These are phyloP conservation scores for Myotis vivesi DNA, from an alignment of 2,797 vertebrate species.

Conservation along the genomic window DNA sequence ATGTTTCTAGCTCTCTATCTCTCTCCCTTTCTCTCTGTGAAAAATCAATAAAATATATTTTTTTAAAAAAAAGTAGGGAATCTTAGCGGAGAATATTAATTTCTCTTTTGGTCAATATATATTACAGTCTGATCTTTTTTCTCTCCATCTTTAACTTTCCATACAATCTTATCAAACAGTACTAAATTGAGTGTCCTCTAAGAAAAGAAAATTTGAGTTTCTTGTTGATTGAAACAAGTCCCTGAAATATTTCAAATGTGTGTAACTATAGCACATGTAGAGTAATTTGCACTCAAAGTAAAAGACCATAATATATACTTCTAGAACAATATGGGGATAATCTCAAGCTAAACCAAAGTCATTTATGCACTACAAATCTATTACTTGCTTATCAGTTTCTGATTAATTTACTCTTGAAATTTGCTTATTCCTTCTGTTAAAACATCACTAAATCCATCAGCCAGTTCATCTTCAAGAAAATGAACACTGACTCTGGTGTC, in stretches of 20 bases:
- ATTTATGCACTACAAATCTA: constrained; percentile 69
- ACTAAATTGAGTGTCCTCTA: constrained; percentile 37
- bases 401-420: constrained; percentile 78
- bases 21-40: too few relatives aligned
- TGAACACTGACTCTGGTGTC: constrained; percentile 47
- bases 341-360: constrained; percentile 58
- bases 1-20: too few relatives aligned
- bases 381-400: constrained; percentile 75
- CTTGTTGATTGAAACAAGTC: background rate
- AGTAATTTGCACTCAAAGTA: constrained; percentile 44
- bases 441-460: constrained; percentile 65
- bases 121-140: background rate
- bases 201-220: constrained; percentile 41
- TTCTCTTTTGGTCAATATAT: constrained; percentile 37
- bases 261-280: background rate
- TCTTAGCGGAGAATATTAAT: background rate
- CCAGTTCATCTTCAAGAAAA: constrained; percentile 70
- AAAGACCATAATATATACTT: constrained; percentile 52
- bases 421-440: constrained; percentile 69
- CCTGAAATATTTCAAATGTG: background rate
- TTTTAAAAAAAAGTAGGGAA: background rate
- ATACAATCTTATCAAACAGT: constrained; percentile 9
- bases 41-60: too few relatives aligned
- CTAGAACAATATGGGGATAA: constrained; percentile 57
- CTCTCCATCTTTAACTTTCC: constrained; percentile 28